Evolutionary conservation across 1,140 invertebrate species (phyloP), one percentile per base, ranked within the genome.

Genomic region (Drosophila arawakana): DNA sequence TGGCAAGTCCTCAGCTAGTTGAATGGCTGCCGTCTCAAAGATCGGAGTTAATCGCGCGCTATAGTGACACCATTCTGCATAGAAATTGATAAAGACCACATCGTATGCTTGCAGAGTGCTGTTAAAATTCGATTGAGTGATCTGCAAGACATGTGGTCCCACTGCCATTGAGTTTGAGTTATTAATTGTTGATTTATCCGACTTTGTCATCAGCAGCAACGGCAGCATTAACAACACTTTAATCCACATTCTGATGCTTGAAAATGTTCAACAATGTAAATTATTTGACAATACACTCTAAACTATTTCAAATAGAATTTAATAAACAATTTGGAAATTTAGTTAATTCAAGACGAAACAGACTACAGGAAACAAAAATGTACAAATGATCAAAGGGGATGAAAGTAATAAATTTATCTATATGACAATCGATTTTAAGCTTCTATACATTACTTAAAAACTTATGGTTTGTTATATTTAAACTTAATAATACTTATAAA

Each of bases 31-130:
- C 13, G 46, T 15, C 21, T 78, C 75, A 9, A 81, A 85, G n/a
- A 85, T 76, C 3, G 81, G 81, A 8, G 13, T 30, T 34, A 85
- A 6, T 3, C 50, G 37, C 0, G 6, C 9, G 13, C 81, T 85
- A 7, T 85, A 85, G 10, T 37, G 60, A 43, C 81, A 85, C 81
- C 81, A 85, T 9, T 88, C 67, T n/a, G 82, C 82, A 61, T 85
- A 79, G 46, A 86, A 86, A 43, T 86, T 79, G 9, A 81, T 37
- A 2, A 86, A 79, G 4, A 81, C 69, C 49, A 86, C 63, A 47
- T 86, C 72, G 21, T 74, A 34, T 0, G 61, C 30, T 6, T 34
- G 15, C 50, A 86, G 8, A 1, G 66, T 79, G 10, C 15, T 47
- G 8, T 79, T 77, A 7, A 81, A 62, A 39, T 86, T 86, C 1